Evolutionary conservation across 2,797 vertebrate species (phyloP).

Genomic region (Falco naumanni): DNA sequence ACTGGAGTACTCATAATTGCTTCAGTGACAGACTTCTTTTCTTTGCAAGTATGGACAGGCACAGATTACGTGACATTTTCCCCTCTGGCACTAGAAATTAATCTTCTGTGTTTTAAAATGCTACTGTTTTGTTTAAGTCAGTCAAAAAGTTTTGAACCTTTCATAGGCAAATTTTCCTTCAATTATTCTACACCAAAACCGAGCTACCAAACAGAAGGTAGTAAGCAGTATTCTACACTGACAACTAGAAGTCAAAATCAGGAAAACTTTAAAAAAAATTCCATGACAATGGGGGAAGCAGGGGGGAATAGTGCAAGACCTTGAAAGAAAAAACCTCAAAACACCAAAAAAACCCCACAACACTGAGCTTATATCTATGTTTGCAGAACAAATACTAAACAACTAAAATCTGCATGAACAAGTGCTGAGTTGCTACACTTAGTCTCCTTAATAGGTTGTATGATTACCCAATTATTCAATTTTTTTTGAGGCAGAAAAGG

Average conservation of each 20-base stretch:
- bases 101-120: neutral
- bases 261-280: neutral
- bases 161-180: neutral
- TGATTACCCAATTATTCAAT: neutral
- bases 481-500: neutral
- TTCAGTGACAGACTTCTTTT: neutral
- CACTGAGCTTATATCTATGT: neutral
- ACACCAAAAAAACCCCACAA: neutral
- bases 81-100: neutral
- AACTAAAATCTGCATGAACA: neutral
- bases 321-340: neutral
- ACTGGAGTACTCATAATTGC: neutral
- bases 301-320: neutral
- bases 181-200: neutral
- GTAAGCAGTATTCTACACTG: neutral
- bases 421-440: neutral
- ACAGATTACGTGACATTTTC: neutral
- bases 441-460: neutral
- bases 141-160: neutral
- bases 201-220: neutral
- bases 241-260: neutral
- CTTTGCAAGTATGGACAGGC: neutral
- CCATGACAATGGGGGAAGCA: neutral
- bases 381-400: neutral
- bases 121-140: neutral